Percentiles rank a stretch among this genome's conserved stretches.
These are phyloP conservation scores for Drosophila pallidifrons DNA, from an alignment of 1,140 invertebrate species.

Conservation along the genomic window DNA sequence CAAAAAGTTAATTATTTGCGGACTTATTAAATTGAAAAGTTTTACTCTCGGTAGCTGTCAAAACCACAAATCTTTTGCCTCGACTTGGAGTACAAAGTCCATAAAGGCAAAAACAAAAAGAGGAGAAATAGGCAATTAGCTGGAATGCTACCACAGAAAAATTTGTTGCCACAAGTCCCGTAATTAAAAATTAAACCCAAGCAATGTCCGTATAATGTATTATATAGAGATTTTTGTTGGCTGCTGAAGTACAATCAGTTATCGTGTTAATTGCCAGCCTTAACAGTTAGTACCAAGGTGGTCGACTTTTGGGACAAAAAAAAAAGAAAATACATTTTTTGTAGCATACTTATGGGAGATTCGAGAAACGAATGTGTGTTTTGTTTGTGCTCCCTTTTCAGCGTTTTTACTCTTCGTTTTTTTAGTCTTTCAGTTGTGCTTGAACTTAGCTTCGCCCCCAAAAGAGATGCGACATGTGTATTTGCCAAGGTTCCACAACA, in stretches of 20 bases:
- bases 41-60: conserved; percentile 28
- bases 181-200: conserved; percentile 35
- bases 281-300: neutral
- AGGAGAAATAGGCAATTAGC: conserved; percentile 18
- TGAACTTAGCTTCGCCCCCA: conserved; percentile 22
- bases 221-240: neutral
- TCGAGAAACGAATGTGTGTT: neutral
- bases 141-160: neutral
- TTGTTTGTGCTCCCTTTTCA: neutral
- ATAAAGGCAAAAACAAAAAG: neutral
- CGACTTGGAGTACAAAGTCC: conserved; percentile 4
- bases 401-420: conserved; percentile 2
- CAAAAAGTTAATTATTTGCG: conserved; percentile 47
- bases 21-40: conserved; percentile 40
- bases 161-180: conserved; percentile 2
- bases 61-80: conserved; percentile 36
- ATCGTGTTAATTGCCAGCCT: conserved; percentile 7
- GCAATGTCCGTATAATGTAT: neutral
- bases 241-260: neutral
- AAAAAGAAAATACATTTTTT: neutral
- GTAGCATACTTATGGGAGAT: conserved; percentile 20
- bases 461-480: conserved; percentile 19
- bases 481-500: conserved; percentile 29
- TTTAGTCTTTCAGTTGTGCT: conserved; percentile 10
- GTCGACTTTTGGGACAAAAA: neutral